Base-by-base conservation (phyloP, 2,113 vertebrate genomes). In the Colistium nudipinnis region DNA sequence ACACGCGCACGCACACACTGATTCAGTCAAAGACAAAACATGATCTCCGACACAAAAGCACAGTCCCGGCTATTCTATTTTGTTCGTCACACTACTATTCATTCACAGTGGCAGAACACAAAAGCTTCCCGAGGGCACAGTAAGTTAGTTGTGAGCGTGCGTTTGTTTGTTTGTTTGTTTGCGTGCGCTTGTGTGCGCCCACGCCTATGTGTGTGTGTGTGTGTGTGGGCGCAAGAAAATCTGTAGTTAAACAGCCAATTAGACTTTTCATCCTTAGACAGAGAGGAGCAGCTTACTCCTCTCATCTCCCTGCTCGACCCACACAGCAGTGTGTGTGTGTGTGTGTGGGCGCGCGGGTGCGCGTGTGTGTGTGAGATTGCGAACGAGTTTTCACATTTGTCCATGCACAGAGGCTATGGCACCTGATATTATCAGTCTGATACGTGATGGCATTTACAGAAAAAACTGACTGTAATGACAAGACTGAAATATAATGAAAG, bases 221-320 rank as follows among this genome's bases (percentile, higher is more conserved):
- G 5, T 20, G 48, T 54, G 35, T 47, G 62, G 36, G 63, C 57
- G 49, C n/a, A 75, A 70, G 69, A 79, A 73, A 78, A 78, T 74
- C 62, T 79, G 62, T 35, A 60, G 49, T 76, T 71, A 80, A 83
- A 79, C 78, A 71, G 57, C 70, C 69, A 86, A 84, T 85, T 88
- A 85, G 54, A 73, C 39, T 48, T 49, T 62, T 78, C 74, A 65
- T 78, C 62, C 63, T 74, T 27, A 24, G 38, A 74, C 38, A 62
- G 72, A 74, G 63, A 36, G 68, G 28, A 68, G 74, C 45, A 68
- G 75, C 69, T 83, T 39, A 44, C 49, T 68, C 39, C 28, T 59
- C 47, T 68, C 25, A 56, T 74, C 70, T 55, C 31, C 33, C 70
- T 16, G 9, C 41, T 79, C 4, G 4, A 49, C 49, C 45, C 41